Evolutionary conservation across 2,888 invertebrate genomes (phyloP), one percentile per base, ranked within the genome.

Genomic region (Drosophila paucipuncta): DNA sequence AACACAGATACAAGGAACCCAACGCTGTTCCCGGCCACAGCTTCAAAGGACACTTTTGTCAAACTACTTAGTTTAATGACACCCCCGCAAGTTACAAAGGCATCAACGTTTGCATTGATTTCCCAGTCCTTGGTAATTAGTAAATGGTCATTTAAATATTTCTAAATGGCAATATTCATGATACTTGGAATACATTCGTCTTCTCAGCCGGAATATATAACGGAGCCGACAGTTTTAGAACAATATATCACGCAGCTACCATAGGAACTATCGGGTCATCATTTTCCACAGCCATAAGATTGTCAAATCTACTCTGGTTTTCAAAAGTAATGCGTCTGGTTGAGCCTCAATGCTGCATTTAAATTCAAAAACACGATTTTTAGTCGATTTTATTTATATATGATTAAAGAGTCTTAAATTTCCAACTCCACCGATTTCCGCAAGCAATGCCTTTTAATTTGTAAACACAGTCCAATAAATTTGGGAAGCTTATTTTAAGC

Each of bases 41-140:
- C 79, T 53, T 78, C 80, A 78, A 78, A 78, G 80, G 16, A 65
- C 59, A 57, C 35, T 68, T 64, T 65, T 64, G 66, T 73, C 74
- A 52, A 22, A 60, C 78, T 73, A 59, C 68, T 62, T 62, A 49
- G 41, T 64, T 70, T 67, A 78, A 71, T 78, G 61, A 57, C 52
- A 70, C n/a, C 16, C 66, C 57, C 25, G 37, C 4, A 47, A 50
- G 11, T 39, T 35, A 16, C 11, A 35, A 22, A 52, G 18, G 25
- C 59, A 43, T 30, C 18, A 22, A 63, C 13, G 18, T 61, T 31
- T 22, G 30, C 37, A 28, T 54, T 57, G 43, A 35, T 22, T 35
- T 47, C 6, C 2, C 11, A 13, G 30, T 37, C 9, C 10, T 30
- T 22, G 13, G 52, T 10, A 35, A 31, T n/a, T 31, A 25, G 13